Evolutionary conservation across 1,140 invertebrate species (phyloP).

Genomic region (Stenopsyche tienmushanensis): DNA sequence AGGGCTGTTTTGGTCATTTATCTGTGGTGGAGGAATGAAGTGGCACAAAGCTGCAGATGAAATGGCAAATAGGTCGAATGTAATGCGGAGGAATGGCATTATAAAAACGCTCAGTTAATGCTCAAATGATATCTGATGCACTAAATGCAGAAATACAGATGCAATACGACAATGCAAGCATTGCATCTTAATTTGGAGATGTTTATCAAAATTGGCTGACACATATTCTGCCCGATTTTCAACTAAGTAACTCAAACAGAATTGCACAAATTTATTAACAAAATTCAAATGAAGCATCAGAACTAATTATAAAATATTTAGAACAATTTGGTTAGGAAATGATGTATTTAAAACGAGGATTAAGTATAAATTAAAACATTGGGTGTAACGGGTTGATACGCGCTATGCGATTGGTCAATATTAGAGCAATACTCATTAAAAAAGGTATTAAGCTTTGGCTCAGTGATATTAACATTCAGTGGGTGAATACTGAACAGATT

Average conservation of each 20-base stretch:
- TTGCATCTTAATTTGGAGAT: no score
- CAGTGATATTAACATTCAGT: conserved; percentile 31
- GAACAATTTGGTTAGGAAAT: no score
- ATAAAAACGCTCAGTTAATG: neutral
- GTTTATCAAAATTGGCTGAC: no score
- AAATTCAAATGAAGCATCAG: no score
- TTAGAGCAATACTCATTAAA: conserved; percentile 14
- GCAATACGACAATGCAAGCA: no score
- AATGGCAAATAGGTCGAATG: neutral
- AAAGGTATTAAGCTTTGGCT: conserved; percentile 15
- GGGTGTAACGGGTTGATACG: neutral
- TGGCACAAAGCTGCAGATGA: conserved; percentile 30
- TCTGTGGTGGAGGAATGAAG: conserved; percentile 39
- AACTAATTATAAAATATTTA: no score
- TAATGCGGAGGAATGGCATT: neutral
- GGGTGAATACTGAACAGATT: conserved; percentile 18
- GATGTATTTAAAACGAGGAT: no score
- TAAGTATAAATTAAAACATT: no score
- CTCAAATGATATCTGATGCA: neutral
- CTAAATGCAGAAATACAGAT: no score
- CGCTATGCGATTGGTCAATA: conserved; percentile 1
- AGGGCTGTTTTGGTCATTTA: conserved; percentile 39
- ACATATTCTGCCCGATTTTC: no score
- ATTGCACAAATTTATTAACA: no score
- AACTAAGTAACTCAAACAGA: no score